Percentiles rank a stretch among this genome's conserved stretches.
These are phyloP conservation scores for Strigamia crassipes DNA, from an alignment of 2,888 invertebrate species.

Conservation along the genomic window DNA sequence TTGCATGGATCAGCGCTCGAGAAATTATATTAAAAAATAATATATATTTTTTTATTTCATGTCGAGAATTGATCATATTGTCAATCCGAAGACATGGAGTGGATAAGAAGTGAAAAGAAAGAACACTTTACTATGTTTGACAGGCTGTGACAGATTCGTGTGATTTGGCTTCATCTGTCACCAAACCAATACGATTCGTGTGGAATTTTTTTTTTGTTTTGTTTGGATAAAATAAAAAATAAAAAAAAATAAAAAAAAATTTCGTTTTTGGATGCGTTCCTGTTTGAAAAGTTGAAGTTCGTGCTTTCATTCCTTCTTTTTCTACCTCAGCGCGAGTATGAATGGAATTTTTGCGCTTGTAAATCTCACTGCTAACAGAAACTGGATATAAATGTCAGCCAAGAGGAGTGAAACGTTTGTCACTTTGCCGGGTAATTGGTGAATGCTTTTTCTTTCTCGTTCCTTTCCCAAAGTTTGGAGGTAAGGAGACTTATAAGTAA, in stretches of 20 bases:
- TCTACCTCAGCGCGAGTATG: neutral
- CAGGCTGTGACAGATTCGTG: neutral
- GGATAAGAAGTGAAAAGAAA: neutral
- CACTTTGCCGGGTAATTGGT: slow-evolving; percentile 17
- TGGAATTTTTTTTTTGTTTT: neutral
- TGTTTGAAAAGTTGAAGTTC: neutral
- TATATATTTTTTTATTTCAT: neutral
- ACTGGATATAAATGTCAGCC: slow-evolving; percentile 31
- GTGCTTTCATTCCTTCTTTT: neutral
- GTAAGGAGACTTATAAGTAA: neutral
- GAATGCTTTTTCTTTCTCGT: slow-evolving; percentile 1
- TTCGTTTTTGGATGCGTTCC: neutral
- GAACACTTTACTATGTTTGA: neutral
- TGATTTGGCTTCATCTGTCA: slow-evolving; percentile 9
- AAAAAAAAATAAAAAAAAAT: neutral
- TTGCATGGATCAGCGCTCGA: neutral
- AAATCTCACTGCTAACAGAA: neutral
- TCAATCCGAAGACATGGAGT: slow-evolving; percentile 1
- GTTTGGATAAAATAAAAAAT: neutral
- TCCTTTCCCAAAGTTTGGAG: neutral
- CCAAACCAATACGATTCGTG: neutral
- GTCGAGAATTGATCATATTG: neutral
- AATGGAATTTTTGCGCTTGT: neutral
- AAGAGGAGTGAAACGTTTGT: neutral
- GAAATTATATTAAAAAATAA: neutral